These are phyloP conservation scores for Percopsis omiscomaycus DNA, from an alignment of 2,797 vertebrate species.

Conservation along the genomic window DNA sequence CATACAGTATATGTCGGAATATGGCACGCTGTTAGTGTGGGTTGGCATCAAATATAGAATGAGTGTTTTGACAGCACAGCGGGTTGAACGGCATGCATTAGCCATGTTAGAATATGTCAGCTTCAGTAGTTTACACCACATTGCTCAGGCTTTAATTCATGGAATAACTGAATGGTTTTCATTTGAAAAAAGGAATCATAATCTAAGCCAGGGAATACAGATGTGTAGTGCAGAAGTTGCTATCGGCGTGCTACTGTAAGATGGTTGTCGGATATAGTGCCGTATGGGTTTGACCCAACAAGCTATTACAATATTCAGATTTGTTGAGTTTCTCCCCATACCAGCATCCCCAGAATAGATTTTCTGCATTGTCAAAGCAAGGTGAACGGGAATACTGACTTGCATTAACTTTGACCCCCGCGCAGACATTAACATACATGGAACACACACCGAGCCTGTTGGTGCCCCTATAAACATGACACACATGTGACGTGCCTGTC, in stretches of 20 bases:
- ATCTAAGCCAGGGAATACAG: not conserved
- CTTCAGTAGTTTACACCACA: not conserved
- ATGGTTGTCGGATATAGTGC: not conserved
- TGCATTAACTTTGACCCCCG: conserved; percentile 68
- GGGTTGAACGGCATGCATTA: conserved; percentile 21
- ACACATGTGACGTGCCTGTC: conserved; percentile 61
- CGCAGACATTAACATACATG: conserved; percentile 66
- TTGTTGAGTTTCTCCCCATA: conserved; percentile 6
- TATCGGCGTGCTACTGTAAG: not conserved
- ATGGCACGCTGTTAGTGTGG: conserved; percentile 47
- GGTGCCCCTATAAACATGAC: conserved; percentile 67
- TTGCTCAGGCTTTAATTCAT: not conserved
- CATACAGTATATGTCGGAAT: conserved; percentile 48
- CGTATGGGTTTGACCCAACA: conserved; percentile 10
- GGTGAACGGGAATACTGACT: conserved; percentile 61
- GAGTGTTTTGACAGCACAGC: conserved; percentile 43
- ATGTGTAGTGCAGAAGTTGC: not conserved
- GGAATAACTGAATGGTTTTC: not conserved
- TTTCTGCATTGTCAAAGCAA: conserved; percentile 25
- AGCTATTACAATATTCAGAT: conserved; percentile 20
- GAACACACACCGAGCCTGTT: conserved; percentile 56
- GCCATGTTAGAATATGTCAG: conserved; percentile 9
- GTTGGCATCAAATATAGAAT: conserved; percentile 43
- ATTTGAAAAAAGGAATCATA: conserved; percentile 21
- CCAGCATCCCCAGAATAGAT: not conserved